Conservation (phyloP, 2,113 vertebrate genomes). For the Cheirogaleus medius region DNA sequence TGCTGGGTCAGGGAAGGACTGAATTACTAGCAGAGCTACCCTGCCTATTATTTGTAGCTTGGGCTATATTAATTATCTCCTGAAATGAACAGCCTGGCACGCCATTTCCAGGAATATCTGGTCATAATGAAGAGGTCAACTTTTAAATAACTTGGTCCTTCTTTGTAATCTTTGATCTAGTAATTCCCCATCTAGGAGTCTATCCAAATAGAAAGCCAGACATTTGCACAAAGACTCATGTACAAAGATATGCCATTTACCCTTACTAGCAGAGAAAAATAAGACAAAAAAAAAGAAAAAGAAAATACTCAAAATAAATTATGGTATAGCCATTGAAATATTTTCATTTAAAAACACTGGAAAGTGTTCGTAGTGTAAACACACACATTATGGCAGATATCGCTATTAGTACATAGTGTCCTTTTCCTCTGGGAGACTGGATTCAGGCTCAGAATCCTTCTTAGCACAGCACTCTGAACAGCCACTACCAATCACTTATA, state of each 20-base stretch:
- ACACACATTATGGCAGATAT: neutral
- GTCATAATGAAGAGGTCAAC: neutral
- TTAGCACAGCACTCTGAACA: no score
- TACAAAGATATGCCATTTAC: neutral
- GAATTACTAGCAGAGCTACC: rapidly evolving
- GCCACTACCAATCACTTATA: rapidly evolving
- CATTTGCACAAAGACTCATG: neutral
- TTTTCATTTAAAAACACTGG: neutral
- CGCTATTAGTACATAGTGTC: neutral
- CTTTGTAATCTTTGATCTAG: neutral
- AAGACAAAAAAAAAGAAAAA: neutral
- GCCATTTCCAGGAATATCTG: rapidly evolving
- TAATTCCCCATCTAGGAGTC: neutral
- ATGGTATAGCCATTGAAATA: neutral
- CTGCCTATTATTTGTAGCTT: neutral
- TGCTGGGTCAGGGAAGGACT: rapidly evolving
- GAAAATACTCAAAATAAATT: neutral
- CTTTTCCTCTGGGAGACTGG: neutral
- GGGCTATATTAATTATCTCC: neutral
- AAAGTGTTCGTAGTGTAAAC: neutral
- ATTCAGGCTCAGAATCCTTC: neutral
- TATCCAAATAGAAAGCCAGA: neutral
- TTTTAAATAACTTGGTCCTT: neutral
- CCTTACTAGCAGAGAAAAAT: neutral
- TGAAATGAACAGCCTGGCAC: neutral